Base-by-base conservation (phyloP, 2,888 invertebrate genomes). In the Athalia circularis region DNA sequence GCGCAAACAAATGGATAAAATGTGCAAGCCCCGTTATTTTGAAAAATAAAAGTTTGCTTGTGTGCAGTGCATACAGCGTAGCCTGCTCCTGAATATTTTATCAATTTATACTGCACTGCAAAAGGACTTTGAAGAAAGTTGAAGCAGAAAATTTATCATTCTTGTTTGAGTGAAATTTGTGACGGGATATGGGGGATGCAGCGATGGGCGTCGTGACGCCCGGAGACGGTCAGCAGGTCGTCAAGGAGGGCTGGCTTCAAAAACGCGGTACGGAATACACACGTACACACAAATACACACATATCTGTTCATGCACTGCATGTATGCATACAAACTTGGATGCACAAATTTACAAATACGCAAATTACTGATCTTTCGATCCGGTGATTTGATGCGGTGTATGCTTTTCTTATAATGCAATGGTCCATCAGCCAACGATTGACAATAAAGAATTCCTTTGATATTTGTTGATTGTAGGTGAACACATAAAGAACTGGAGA, bases 401-500 rank as follows among this genome's bases (percentile, higher is more conserved):
- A 29, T 29, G 2, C 29, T 29, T 29, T 29, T 29, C 29, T 29
- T 29, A 29, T 29, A 29, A 29, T 29, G 29, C 29, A 29, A 29
- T 29, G 29, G 29, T 2, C 29, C 29, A 29, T 29, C 29, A 29
- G 29, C 29, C 29, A 2, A 29, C 29, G 29, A 29, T 29, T 29
- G 29, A 29, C 29, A 29, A 29, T 29, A 0, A 29, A 29, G 54
- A 45, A 74, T 70, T 61, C 15, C 29, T 80, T 75, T 75, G 76
- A 70, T 47, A 77, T 54, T 68, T 68, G 3, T 64, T 57, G 8
- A 77, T 88, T 88, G 0, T 83, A 94, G 99, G 99, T 79, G 99
- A 99, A 91, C 99, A 99, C 91, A 99, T 99, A 86, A 97, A 97
- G 91, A 99, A 98, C 89, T 99, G 99, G 99, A 94, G 99, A 86